Base-by-base conservation (phyloP, 2,888 invertebrate species). In the Eretmocerus hayati region DNA sequence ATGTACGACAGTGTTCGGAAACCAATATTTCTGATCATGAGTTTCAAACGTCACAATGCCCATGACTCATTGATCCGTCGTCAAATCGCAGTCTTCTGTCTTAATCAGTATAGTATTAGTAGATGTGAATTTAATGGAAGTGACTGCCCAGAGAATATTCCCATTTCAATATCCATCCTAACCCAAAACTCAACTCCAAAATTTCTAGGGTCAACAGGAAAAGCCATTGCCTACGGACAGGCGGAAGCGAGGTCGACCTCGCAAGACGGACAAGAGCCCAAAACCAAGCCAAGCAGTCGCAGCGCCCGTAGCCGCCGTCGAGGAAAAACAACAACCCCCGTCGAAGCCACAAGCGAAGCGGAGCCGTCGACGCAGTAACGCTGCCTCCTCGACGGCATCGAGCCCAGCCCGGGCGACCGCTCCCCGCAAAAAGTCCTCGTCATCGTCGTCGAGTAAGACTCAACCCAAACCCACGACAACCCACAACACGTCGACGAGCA, bases 231-330 rank as follows among this genome's bases (percentile, higher is more conserved):
- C 62, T 11, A 60, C 61, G 26, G 67, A 72, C 46, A 61, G 57
- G 2, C 61, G 62, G 33, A 68, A 67, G 56, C 77, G 79, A 18
- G 79, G 79, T 0, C 71, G 79, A 40, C 77, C 77, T 6, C 74
- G 76, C 3, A 79, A 78, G 58, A 62, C 68, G 16, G 71, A 74
- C 2, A 66, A 68, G 46, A 66, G 66, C 33, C 67, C 68, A 1
- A 68, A 67, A 43, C 56, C 50, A 18, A 57, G 62, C 15, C 49
- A 62, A 4, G 58, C 62, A 1, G 64, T 59, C 13, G 58, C 60
- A 0, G 23, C 36, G 35, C 20, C 40, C 35, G 31, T 42, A 42
- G 42, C 42, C 44, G 58, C 8, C 37, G 37, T 16, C 39, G 39
- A 23, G 39, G 23, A 39, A 16, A n/a, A n/a, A n/a, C n/a, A n/a